Conservation (phyloP, 2,113 vertebrate genomes). For the Ia io region DNA sequence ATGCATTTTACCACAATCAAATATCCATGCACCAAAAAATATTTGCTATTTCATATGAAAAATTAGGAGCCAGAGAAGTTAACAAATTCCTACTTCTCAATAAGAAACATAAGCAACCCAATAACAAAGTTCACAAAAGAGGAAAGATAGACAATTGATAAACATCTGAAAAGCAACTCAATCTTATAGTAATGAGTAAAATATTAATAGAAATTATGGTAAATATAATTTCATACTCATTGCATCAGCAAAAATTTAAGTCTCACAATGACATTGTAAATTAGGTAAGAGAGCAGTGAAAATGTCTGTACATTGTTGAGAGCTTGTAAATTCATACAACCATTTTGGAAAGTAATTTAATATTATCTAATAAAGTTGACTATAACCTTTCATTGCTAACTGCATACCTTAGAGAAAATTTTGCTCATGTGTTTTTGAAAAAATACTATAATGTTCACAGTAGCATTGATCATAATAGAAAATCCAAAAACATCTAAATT, state of each 20-base stretch:
- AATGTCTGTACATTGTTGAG: not conserved
- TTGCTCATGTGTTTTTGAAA: not conserved
- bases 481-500: not conserved
- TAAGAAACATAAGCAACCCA: not conserved
- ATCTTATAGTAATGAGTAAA: not conserved
- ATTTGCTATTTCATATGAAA: not conserved
- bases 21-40: not conserved
- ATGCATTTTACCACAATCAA: not conserved
- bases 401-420: not conserved
- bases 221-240: not conserved
- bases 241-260: not conserved
- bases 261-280: not conserved
- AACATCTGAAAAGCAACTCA: not conserved
- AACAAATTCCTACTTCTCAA: not conserved
- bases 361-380: not conserved
- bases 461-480: not conserved
- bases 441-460: not conserved
- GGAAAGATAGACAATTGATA: not conserved
- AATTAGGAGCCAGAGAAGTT: not conserved
- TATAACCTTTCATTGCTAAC: not conserved
- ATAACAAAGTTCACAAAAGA: not conserved
- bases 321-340: not conserved
- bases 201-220: not conserved
- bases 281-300: not conserved
- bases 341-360: constrained; percentile 27